phyloP scores from a whole-genome alignment of 2,797 vertebrate genomes.

The Pangasius macronema region DNA sequence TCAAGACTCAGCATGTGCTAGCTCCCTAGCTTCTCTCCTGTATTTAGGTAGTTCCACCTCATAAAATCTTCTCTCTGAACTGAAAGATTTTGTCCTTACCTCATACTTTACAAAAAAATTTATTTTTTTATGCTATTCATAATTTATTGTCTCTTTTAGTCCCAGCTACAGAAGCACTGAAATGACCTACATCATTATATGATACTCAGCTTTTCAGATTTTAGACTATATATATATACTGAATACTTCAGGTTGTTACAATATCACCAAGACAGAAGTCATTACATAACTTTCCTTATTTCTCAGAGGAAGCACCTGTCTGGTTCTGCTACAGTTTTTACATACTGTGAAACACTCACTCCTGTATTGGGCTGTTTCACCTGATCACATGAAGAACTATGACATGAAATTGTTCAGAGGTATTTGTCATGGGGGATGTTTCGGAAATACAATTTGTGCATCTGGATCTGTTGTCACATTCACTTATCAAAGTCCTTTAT shows the following conservation, averaged over 20 bases:
- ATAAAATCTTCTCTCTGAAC: constrained; percentile 41
- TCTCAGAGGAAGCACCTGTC: background rate
- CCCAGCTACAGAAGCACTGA: background rate
- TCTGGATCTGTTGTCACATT: background rate
- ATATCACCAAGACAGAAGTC: constrained; percentile 18
- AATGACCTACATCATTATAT: background rate
- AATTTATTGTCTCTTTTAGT: background rate
- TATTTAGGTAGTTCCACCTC: constrained; percentile 7
- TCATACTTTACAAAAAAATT: constrained; percentile 24
- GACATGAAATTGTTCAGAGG: background rate
- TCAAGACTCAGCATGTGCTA: background rate
- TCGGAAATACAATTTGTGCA: background rate
- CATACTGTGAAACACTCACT: background rate
- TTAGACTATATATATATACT: background rate
- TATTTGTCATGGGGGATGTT: background rate
- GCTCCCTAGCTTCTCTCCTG: background rate
- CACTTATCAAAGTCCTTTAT: background rate
- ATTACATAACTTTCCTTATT: background rate
- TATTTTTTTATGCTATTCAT: background rate
- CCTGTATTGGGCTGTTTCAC: background rate
- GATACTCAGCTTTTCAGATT: background rate
- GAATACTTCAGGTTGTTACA: background rate
- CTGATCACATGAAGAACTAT: background rate
- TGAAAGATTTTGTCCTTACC: constrained; percentile 16
- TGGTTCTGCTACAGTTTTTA: background rate